Percentiles rank a stretch among this genome's conserved stretches.
These are phyloP conservation scores for Amphipoea oculea DNA, from an alignment of 2,888 invertebrate genomes.

Conservation along the genomic window DNA sequence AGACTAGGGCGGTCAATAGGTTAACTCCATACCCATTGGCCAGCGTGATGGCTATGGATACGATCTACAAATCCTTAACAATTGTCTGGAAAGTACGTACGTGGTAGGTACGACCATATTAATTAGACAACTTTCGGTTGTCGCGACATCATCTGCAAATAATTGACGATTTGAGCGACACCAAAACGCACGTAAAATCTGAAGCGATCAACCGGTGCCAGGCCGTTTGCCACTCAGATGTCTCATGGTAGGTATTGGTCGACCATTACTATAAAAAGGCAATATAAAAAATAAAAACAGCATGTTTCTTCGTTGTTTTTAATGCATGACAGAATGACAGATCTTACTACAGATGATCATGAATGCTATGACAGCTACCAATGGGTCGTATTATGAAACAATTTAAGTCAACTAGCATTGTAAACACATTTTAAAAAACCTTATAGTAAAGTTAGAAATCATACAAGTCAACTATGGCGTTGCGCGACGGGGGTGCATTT, in stretches of 20 bases:
- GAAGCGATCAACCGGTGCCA: too few species aligned
- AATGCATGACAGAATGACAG: slow-evolving; percentile 82
- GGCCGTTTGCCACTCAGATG: background rate
- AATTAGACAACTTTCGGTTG: background rate
- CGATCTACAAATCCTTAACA: background rate
- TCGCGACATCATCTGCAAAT: background rate
- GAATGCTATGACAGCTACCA: slow-evolving; percentile 72
- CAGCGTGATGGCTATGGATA: too few species aligned
- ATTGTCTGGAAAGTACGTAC: background rate
- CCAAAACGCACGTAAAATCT: background rate
- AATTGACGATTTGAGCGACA: background rate
- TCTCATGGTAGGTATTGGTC: background rate
- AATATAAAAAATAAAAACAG: slow-evolving; percentile 62
- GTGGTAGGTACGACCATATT: background rate
- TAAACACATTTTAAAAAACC: slow-evolving; percentile 65
- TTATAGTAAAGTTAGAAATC: slow-evolving; percentile 60
- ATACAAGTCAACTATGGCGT: slow-evolving; percentile 55
- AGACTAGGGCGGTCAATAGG: background rate
- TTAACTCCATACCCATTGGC: too few species aligned
- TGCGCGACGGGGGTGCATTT: slow-evolving; percentile 31
- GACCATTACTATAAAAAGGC: background rate
- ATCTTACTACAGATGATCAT: slow-evolving; percentile 77
- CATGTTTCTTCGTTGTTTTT: slow-evolving; percentile 84
- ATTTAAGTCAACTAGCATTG: slow-evolving; percentile 63
- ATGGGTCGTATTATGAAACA: slow-evolving; percentile 70